Evolutionary conservation across 2,888 invertebrate species (phyloP).

Genomic region (Yponomeuta malinellus): DNA sequence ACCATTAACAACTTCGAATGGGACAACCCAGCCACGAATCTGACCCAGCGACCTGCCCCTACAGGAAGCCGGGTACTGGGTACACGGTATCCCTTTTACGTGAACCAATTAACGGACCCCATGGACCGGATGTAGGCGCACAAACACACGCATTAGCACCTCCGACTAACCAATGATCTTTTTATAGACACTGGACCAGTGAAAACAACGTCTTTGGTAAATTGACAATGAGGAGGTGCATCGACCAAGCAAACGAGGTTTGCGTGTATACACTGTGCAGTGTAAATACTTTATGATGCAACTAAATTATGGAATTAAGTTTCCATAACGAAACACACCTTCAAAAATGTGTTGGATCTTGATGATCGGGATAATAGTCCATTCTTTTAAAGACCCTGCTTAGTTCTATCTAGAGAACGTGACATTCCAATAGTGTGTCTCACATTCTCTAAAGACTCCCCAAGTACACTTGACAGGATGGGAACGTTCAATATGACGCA

Average conservation of each 20-base stretch:
- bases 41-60: slow-evolving; percentile 31
- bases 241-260: neutral
- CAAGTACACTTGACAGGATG: neutral
- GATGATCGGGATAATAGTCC: too few species aligned
- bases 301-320: neutral
- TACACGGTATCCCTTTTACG: slow-evolving; percentile 76
- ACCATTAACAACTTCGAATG: slow-evolving; percentile 18
- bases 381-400: neutral
- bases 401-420: neutral
- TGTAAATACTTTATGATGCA: neutral
- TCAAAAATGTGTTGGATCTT: too few species aligned
- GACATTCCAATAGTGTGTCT: neutral
- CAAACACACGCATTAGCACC: slow-evolving; percentile 66
- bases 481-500: neutral
- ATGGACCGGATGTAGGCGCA: slow-evolving; percentile 63
- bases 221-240: slow-evolving; percentile 25
- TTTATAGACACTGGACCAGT: slow-evolving; percentile 41
- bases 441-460: neutral
- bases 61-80: slow-evolving; percentile 56
- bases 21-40: slow-evolving; percentile 27
- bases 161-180: slow-evolving; percentile 65
- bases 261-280: neutral
- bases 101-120: slow-evolving; percentile 72
- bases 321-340: too few species aligned
- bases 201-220: slow-evolving; percentile 41